phyloP scores from a whole-genome alignment of 2,888 invertebrate genomes.

The Saturnia pavonia region DNA sequence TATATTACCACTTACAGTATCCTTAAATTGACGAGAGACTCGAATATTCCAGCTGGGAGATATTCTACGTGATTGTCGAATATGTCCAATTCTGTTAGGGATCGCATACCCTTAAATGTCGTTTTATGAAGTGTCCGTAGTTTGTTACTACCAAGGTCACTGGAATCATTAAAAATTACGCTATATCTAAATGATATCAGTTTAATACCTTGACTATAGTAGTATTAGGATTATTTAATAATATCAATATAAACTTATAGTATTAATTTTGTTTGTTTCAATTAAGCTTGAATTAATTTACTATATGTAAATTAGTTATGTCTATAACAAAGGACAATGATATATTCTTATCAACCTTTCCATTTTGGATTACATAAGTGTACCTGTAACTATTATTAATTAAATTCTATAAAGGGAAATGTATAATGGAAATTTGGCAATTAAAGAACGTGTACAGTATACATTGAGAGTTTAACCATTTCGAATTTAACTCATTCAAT shows the following conservation, averaged over 20 bases:
- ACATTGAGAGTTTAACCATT: too few relatives aligned
- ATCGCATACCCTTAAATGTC: slow-evolving; percentile 84
- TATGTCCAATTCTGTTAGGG: slow-evolving; percentile 85
- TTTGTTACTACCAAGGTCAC: slow-evolving; percentile 87
- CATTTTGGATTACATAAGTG: background rate
- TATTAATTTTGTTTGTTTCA: background rate
- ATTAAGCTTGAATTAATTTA: too few relatives aligned
- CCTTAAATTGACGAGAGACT: slow-evolving; percentile 82
- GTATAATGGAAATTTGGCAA: too few relatives aligned
- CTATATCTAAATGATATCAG: background rate
- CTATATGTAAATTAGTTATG: background rate
- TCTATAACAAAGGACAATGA: background rate
- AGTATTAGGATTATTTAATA: too few relatives aligned
- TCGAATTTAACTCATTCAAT: too few relatives aligned
- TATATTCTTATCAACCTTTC: background rate
- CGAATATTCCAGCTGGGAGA: slow-evolving; percentile 84
- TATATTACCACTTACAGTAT: slow-evolving; percentile 81
- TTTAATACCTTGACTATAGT: too few relatives aligned
- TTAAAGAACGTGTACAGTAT: too few relatives aligned
- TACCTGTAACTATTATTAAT: background rate
- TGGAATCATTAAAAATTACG: slow-evolving; percentile 59
- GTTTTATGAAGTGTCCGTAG: slow-evolving; percentile 86
- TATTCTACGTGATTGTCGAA: slow-evolving; percentile 88
- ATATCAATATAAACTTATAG: too few relatives aligned
- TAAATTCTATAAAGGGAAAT: background rate